A percentile compares a stretch with the other conserved stretches of the same genome.
These are phyloP conservation scores for Schizotus pectinicornis DNA, from an alignment of 2,888 invertebrate genomes.

Conservation along the genomic window DNA sequence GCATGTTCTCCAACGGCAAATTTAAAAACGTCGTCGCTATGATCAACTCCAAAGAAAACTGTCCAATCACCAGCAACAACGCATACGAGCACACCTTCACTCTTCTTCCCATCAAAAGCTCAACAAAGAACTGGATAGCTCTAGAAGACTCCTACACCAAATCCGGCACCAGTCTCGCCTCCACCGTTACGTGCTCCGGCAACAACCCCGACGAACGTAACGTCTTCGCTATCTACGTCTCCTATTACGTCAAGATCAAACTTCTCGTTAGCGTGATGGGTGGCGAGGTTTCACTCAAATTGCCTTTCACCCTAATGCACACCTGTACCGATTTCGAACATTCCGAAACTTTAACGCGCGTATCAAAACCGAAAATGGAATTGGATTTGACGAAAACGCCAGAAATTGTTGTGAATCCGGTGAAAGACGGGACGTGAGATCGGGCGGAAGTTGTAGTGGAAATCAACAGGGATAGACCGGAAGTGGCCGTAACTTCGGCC, in stretches of 20 bases:
- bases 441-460: slow-evolving; percentile 55
- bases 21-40: slow-evolving; percentile 90
- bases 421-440: slow-evolving; percentile 56
- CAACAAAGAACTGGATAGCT: slow-evolving; percentile 90
- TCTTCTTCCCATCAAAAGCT: slow-evolving; percentile 75
- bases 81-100: slow-evolving; percentile 69
- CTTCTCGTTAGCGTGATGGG: slow-evolving; percentile 81
- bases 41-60: slow-evolving; percentile 66
- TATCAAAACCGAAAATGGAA: slow-evolving; percentile 22
- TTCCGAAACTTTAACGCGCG: slow-evolving; percentile 62
- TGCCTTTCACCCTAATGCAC: slow-evolving; percentile 82
- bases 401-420: neutral
- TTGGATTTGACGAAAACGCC: slow-evolving; percentile 32
- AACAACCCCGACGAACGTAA: slow-evolving; percentile 76
- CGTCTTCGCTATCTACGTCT: slow-evolving; percentile 89
- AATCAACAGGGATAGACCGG: slow-evolving; percentile 46
- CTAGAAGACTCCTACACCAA: slow-evolving; percentile 84
- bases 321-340: slow-evolving; percentile 70
- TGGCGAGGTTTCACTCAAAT: slow-evolving; percentile 77
- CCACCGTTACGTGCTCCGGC: slow-evolving; percentile 61
- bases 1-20: slow-evolving; percentile 94
- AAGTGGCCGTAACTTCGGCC: slow-evolving; percentile 8
- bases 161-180: slow-evolving; percentile 65
- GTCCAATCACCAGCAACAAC: slow-evolving; percentile 71
- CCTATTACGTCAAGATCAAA: slow-evolving; percentile 90